Evolutionary conservation across 2,113 vertebrate genomes (phyloP).

Genomic region (Austrofundulus limnaeus): DNA sequence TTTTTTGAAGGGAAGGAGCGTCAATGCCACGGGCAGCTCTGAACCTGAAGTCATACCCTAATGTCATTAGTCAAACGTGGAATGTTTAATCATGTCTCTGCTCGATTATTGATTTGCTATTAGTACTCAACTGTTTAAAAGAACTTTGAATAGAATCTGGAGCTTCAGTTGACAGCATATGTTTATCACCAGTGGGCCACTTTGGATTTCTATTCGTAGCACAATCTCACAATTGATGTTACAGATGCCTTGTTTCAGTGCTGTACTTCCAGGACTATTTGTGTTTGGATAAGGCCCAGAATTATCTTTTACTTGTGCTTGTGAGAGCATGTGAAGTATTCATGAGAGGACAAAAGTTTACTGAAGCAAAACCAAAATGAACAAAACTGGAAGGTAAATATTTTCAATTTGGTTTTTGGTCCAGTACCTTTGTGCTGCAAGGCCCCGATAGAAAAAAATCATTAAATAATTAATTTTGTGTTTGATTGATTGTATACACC

Average conservation of each 20-base stretch:
- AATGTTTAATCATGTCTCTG: conserved; percentile 76
- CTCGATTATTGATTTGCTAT: conserved; percentile 74
- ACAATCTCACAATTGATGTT: conserved; percentile 36
- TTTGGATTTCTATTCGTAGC: conserved; percentile 62
- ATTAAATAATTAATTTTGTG: background rate
- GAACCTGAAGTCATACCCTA: conserved; percentile 66
- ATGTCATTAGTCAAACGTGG: conserved; percentile 75
- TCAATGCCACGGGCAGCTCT: conserved; percentile 43
- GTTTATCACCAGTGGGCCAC: conserved; percentile 60
- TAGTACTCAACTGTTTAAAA: conserved; percentile 73
- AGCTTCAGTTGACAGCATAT: conserved; percentile 31
- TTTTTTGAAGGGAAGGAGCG: conserved; percentile 42
- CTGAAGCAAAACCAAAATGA: background rate
- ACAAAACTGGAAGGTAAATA: background rate
- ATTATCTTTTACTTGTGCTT: conserved; percentile 48
- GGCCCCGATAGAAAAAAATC: background rate
- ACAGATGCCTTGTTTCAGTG: conserved; percentile 27
- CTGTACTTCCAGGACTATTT: conserved; percentile 37
- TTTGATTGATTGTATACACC: background rate
- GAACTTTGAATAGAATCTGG: conserved; percentile 55
- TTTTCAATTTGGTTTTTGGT: background rate
- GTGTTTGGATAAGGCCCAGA: conserved; percentile 45
- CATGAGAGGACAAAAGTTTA: conserved; percentile 45
- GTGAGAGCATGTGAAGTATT: conserved; percentile 45
- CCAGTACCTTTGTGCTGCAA: background rate